Evolutionary conservation across 2,113 vertebrate species (phyloP), one percentile per base, ranked within the genome.

Genomic region (Electrona antarctica): DNA sequence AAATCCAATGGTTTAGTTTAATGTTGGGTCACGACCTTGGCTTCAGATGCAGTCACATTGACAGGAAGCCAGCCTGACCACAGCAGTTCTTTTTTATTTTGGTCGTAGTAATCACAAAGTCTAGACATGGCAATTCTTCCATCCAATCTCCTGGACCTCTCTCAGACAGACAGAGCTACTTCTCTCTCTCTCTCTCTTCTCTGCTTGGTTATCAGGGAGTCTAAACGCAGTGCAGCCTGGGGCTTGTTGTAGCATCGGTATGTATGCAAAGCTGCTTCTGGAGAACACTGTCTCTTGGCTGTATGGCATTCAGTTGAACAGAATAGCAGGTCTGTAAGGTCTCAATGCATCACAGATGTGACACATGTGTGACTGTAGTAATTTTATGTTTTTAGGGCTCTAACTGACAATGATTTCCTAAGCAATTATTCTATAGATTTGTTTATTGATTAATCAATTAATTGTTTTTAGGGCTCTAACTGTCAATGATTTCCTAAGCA

Each of bases 21-120:
- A 72, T 75, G 73, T 79, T 21, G 67, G 78, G 86, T 87, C 83
- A 76, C 33, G 67, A 82, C 86, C 79, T 86, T 81, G 78, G 70
- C 71, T 73, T 46, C 66, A 68, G 74, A 70, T 69, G 64, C 62
- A 79, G 64, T 46, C 69, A 10, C 57, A 71, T 12, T 54, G 67
- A 72, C 48, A 78, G 62, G 64, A 74, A 74, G 52, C 29, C 49
- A 49, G 41, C 13, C 65, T 71, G 71, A 76, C 49, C 6, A 71
- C 45, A 29, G 45, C 14, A 59, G 54, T 41, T 29, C 13, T 67
- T 67, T 60, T 74, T 87, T 79, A 73, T 85, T 85, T 89, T 80
- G 54, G 58, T 67, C 68, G 12, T 72, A 86, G 78, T 88, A 77
- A 84, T 83, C 70, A 60, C 59, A 61, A 69, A 69, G 83, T 90